These are phyloP conservation scores for Platycercus adscitus DNA, from an alignment of 2,113 vertebrate genomes.

Conservation along the genomic window DNA sequence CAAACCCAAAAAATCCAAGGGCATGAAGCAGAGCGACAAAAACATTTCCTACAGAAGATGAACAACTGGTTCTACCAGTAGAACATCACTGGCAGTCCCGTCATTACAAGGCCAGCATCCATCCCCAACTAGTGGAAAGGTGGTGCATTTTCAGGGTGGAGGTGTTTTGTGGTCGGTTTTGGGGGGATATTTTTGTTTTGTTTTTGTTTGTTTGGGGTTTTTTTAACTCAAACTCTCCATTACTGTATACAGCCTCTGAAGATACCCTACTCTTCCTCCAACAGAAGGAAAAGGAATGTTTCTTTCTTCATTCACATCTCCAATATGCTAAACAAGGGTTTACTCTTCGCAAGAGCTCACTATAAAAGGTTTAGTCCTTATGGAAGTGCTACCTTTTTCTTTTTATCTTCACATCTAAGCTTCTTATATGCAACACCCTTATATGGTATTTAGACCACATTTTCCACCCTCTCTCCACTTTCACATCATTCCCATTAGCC, in stretches of 20 bases:
- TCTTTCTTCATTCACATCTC: background rate
- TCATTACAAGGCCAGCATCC: constrained; percentile 25
- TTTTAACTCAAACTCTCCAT: background rate
- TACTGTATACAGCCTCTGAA: background rate
- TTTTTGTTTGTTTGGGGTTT: too few relatives aligned
- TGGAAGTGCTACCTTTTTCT: background rate
- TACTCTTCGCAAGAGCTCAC: background rate
- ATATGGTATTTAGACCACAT: background rate
- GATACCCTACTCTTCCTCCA: background rate
- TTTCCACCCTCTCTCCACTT: background rate
- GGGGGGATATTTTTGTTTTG: background rate
- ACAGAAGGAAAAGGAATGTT: background rate
- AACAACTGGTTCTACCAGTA: constrained; percentile 61
- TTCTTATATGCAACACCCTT: background rate
- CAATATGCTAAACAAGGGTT: background rate
- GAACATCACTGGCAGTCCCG: background rate
- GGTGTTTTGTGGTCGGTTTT: background rate
- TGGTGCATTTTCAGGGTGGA: background rate
- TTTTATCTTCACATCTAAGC: background rate
- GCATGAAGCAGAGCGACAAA: background rate
- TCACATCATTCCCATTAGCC: background rate
- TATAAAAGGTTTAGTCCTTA: background rate
- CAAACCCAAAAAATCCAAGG: background rate
- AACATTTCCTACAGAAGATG: background rate
- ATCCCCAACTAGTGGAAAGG: background rate